These are phyloP conservation scores for Tuberolachnus salignus DNA, from an alignment of 2,888 invertebrate genomes.

Conservation along the genomic window DNA sequence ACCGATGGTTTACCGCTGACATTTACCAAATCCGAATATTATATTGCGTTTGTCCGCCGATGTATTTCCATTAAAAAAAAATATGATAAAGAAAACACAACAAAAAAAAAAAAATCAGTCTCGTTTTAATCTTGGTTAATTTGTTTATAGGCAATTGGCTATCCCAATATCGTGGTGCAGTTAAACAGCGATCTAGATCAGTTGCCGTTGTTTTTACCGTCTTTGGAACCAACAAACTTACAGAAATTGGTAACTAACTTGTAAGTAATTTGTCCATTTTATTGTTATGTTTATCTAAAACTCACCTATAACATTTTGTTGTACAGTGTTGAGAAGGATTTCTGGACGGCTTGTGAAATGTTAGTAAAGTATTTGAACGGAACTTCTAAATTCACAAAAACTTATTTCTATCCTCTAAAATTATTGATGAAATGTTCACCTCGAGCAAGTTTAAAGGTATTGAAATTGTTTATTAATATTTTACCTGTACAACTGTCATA, in stretches of 20 bases:
- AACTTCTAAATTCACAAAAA: background rate
- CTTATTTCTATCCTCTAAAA: background rate
- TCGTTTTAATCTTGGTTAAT: background rate
- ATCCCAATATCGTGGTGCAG: slow-evolving; percentile 41
- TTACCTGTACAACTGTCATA: no score
- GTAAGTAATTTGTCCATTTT: slow-evolving; percentile 1
- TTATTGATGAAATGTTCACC: slow-evolving; percentile 28
- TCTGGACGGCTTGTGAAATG: slow-evolving; percentile 35
- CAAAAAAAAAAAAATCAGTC: no score
- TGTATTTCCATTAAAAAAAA: no score
- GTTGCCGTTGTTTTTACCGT: slow-evolving; percentile 35
- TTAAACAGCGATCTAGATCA: slow-evolving; percentile 1
- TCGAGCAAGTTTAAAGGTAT: slow-evolving; percentile 26
- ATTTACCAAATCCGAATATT: no score
- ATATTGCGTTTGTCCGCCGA: no score
- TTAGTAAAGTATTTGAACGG: slow-evolving; percentile 10
- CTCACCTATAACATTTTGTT: background rate
- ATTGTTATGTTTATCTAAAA: no score
- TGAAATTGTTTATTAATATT: no score
- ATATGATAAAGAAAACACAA: no score
- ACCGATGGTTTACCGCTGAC: no score
- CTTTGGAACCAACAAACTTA: background rate
- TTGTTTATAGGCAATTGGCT: slow-evolving; percentile 18
- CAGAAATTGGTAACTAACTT: slow-evolving; percentile 27
- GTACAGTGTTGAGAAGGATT: slow-evolving; percentile 2